A percentile compares a stretch with the other conserved stretches of the same genome.
Conservation (phyloP, 2,113 vertebrate species). For the Isurus oxyrinchus region DNA sequence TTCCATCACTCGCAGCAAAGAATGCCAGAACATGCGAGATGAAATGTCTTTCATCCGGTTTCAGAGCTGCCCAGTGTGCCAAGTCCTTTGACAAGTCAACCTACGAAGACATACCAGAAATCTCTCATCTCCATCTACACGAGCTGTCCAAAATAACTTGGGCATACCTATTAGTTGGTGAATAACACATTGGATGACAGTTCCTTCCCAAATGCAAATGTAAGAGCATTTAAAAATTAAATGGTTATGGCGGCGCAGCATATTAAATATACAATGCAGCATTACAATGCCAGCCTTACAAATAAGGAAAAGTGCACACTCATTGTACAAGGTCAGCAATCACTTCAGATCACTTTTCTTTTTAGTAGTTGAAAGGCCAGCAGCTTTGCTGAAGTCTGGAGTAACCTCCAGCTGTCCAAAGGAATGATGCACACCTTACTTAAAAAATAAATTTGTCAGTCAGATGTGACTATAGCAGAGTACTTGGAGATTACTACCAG, state of each 20-base stretch:
- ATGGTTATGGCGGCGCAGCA: not conserved
- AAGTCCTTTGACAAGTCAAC: conserved; percentile 93
- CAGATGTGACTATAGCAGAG: not conserved
- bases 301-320: not conserved
- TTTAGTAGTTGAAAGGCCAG: not conserved
- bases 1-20: conserved; percentile 94
- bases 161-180: not conserved
- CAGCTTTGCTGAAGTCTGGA: not conserved
- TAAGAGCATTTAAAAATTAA: not conserved
- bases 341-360: not conserved
- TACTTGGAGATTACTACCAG: not conserved
- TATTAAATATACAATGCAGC: not conserved
- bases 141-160: not conserved
- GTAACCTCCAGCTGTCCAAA: not conserved
- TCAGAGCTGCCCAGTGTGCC: conserved; percentile 85
- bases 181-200: not conserved
- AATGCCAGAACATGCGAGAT: conserved; percentile 91
- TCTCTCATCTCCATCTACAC: not conserved
- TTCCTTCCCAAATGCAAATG: not conserved
- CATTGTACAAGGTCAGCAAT: not conserved
- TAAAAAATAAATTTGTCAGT: not conserved
- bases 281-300: not conserved
- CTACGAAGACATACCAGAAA: conserved; percentile 49
- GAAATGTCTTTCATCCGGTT: conserved; percentile 80
- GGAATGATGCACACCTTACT: not conserved